These are phyloP conservation scores for Onchidella celtica DNA, from an alignment of 2,888 invertebrate species.

Conservation along the genomic window DNA sequence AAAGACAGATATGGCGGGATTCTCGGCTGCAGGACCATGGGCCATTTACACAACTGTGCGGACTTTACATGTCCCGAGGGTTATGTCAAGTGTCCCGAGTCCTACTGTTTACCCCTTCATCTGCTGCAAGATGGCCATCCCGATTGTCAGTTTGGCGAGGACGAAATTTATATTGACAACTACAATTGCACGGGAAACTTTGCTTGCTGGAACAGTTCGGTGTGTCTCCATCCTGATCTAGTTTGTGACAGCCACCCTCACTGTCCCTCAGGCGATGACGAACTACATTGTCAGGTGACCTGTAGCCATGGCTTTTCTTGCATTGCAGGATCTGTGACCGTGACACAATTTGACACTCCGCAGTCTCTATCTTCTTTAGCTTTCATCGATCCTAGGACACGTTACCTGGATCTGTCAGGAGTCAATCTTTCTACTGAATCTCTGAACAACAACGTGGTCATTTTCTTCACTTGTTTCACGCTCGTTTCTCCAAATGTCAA, in stretches of 20 bases:
- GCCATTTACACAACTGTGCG: slow-evolving; percentile 5
- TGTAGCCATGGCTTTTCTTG: neutral
- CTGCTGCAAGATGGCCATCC: neutral
- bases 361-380: neutral
- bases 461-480: neutral
- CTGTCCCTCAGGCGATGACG: neutral
- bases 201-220: neutral
- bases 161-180: neutral
- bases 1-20: neutral
- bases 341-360: neutral
- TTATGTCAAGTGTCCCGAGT: slow-evolving; percentile 13
- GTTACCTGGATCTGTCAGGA: neutral
- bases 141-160: slow-evolving; percentile 13
- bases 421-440: neutral
- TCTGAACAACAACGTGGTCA: neutral
- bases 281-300: neutral
- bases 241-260: slow-evolving; percentile 3
- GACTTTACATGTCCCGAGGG: slow-evolving; percentile 18
- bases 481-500: neutral
- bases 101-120: slow-evolving; percentile 21
- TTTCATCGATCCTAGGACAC: neutral
- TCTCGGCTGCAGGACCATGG: neutral
- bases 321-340: neutral
- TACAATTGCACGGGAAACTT: neutral
- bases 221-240: slow-evolving; percentile 5